These are phyloP conservation scores for Halcyon chelicuti DNA, from an alignment of 2,797 vertebrate genomes.

Conservation along the genomic window DNA sequence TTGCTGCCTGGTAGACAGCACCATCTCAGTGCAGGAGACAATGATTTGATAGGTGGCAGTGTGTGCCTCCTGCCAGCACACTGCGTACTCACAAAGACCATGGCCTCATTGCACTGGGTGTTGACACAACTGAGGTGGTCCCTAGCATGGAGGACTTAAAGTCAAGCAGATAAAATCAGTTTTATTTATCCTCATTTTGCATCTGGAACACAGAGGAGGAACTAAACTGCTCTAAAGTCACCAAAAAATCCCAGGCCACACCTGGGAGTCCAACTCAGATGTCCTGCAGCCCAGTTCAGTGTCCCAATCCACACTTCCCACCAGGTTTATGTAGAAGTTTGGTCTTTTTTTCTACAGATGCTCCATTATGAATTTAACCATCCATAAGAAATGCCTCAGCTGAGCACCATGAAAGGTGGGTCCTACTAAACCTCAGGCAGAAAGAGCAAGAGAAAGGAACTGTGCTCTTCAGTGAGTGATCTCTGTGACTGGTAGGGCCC, in stretches of 20 bases:
- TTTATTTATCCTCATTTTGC: background rate
- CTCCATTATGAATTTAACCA: background rate
- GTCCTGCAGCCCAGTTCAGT: background rate
- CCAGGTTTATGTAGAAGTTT: background rate
- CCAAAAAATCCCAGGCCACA: background rate
- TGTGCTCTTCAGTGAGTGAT: background rate
- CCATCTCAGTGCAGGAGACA: background rate
- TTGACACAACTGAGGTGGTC: background rate
- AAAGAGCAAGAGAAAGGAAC: background rate
- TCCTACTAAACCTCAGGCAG: background rate
- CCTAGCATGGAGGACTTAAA: rapidly evolving
- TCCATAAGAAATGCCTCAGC: rapidly evolving
- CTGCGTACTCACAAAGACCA: rapidly evolving
- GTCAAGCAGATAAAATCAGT: background rate
- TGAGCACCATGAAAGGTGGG: background rate
- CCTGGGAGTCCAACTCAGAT: background rate
- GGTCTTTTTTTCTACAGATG: background rate
- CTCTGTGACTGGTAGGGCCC: rapidly evolving
- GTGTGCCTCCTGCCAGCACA: background rate
- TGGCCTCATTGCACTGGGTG: rapidly evolving
- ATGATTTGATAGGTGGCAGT: background rate
- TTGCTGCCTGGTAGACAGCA: background rate
- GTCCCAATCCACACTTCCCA: background rate
- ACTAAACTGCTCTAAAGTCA: background rate
- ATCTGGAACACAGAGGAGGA: background rate